phyloP scores from a whole-genome alignment of 1,140 invertebrate genomes.

The Bombus haemorrhoidalis region DNA sequence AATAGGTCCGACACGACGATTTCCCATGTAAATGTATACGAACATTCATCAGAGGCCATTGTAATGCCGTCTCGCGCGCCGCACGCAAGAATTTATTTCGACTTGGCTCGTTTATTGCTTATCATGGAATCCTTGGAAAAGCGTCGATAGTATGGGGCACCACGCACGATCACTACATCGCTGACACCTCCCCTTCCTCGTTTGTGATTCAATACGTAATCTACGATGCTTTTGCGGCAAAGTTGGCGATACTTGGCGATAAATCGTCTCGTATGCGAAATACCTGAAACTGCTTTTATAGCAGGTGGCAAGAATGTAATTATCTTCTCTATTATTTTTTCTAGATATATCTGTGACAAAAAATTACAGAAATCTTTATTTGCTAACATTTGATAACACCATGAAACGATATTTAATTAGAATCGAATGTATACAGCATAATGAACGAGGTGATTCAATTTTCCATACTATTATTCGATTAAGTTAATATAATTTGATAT shows the following conservation, averaged over 20 bases:
- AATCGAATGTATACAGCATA: no score
- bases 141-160: conserved; percentile 44
- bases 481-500: background rate
- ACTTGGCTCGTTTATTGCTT: conserved; percentile 59
- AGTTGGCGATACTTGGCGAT: conserved; percentile 44
- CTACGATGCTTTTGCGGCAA: conserved; percentile 52
- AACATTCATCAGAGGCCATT: conserved; percentile 80
- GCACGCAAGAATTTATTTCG: conserved; percentile 75
- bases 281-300: conserved; percentile 36
- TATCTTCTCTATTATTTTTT: background rate
- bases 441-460: no score
- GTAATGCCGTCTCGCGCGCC: conserved; percentile 73
- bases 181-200: conserved; percentile 16
- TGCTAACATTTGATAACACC: no score
- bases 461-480: no score
- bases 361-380: background rate
- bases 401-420: no score
- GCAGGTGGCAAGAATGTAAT: conserved; percentile 2
- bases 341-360: background rate
- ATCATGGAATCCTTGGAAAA: conserved; percentile 61
- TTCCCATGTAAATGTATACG: conserved; percentile 82
- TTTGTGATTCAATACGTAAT: conserved; percentile 68
- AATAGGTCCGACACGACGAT: conserved; percentile 55
- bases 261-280: conserved; percentile 54
- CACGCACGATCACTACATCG: conserved; percentile 46